These are phyloP conservation scores for Drosophila mimetica DNA, from an alignment of 2,888 invertebrate species.

Conservation along the genomic window DNA sequence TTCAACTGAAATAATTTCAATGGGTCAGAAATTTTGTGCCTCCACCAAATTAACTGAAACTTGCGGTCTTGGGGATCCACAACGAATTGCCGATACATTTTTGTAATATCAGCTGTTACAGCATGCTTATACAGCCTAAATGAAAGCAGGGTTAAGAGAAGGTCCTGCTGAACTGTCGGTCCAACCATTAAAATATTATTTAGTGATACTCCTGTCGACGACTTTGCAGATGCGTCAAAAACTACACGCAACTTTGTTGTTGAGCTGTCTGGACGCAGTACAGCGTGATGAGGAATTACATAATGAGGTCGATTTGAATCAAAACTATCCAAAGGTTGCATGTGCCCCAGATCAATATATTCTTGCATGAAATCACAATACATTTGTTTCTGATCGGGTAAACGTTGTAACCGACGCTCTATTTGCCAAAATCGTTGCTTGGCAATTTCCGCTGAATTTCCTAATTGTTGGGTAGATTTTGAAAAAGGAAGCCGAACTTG, in stretches of 20 bases:
- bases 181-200: background rate
- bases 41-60: background rate
- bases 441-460: background rate
- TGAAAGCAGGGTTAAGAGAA: background rate
- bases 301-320: background rate
- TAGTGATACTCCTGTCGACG: background rate
- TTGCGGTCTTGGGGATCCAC: background rate
- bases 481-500: slow-evolving; percentile 1
- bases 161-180: slow-evolving; percentile 1
- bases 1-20: background rate
- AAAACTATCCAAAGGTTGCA: background rate
- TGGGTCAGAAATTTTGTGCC: background rate
- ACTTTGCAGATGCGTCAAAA: no score
- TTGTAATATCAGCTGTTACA: slow-evolving; percentile 5
- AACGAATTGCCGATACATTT: slow-evolving; percentile 6
- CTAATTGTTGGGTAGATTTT: background rate
- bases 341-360: slow-evolving; percentile 1
- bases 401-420: background rate
- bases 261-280: background rate
- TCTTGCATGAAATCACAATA: slow-evolving; percentile 4
- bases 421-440: slow-evolving; percentile 2
- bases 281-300: background rate
- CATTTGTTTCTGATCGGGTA: background rate
- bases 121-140: background rate
- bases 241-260: background rate